A percentile compares a stretch with the other conserved stretches of the same genome.
Conservation (phyloP, 2,113 vertebrate genomes). For the Lagopus muta region DNA sequence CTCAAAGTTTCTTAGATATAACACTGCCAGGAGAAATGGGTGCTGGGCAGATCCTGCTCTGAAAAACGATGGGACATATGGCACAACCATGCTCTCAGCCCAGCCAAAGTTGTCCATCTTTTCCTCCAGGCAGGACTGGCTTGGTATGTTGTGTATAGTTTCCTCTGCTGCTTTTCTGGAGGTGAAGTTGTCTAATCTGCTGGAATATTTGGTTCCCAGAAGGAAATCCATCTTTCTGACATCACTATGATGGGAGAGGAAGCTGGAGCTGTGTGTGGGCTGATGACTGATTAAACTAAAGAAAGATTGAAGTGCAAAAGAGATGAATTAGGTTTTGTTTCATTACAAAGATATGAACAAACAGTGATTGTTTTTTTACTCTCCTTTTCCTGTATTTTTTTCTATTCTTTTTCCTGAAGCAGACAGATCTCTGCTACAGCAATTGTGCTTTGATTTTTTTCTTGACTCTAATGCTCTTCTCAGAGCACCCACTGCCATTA, state of each 20-base stretch:
- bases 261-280: constrained; percentile 38
- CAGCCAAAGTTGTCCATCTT: not conserved
- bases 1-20: not conserved
- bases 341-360: not conserved
- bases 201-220: constrained; percentile 42
- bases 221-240: constrained; percentile 54
- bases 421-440: constrained; percentile 43
- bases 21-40: not conserved
- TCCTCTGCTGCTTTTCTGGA: not conserved
- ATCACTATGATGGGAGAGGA: constrained; percentile 16
- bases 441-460: not conserved
- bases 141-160: constrained; percentile 1
- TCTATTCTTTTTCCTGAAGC: not conserved
- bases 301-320: constrained; percentile 34
- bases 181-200: not conserved
- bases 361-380: not conserved
- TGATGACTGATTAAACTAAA: constrained; percentile 25
- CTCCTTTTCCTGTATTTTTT: not conserved
- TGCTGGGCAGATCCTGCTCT: not conserved
- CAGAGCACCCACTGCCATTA: not conserved
- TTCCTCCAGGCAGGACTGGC: not conserved
- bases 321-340: constrained; percentile 47
- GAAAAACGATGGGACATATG: not conserved
- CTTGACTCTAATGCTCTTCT: not conserved
- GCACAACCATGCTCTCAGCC: not conserved